Evolutionary conservation across 2,888 invertebrate species (phyloP).

Genomic region (Microctonus hyperodae): DNA sequence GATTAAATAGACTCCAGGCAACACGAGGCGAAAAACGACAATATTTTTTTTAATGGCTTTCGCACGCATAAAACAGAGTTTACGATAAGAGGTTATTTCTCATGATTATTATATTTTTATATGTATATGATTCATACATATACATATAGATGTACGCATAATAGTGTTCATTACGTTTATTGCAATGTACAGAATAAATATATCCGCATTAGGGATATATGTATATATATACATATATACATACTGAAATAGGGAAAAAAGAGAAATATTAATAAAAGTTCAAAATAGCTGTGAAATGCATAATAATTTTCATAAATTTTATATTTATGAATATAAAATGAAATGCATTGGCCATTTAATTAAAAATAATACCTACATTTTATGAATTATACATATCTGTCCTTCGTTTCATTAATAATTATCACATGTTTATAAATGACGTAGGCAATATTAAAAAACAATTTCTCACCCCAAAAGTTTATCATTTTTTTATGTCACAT

Average conservation of each 20-base stretch:
- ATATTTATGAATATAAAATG: too few species aligned
- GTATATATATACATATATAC: too few species aligned
- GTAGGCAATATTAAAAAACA: background rate
- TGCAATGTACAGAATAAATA: background rate
- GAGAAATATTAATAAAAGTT: too few species aligned
- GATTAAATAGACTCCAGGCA: too few species aligned
- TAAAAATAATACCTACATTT: too few species aligned
- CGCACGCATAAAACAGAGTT: background rate
- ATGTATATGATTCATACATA: too few species aligned
- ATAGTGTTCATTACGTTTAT: background rate
- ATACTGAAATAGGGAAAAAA: too few species aligned
- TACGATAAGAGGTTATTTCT: background rate
- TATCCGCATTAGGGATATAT: too few species aligned
- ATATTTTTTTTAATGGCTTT: background rate
- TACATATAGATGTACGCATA: background rate
- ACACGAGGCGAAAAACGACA: background rate
- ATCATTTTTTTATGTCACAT: background rate
- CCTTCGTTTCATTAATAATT: background rate
- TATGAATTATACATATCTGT: too few species aligned
- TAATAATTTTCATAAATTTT: too few species aligned
- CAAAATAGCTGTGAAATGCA: too few species aligned
- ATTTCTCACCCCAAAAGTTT: background rate
- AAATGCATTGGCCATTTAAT: too few species aligned
- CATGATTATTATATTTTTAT: constrained; percentile 3
- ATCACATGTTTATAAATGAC: background rate